These are phyloP conservation scores for Pissodes strobi DNA, from an alignment of 1,140 invertebrate genomes.

Conservation along the genomic window DNA sequence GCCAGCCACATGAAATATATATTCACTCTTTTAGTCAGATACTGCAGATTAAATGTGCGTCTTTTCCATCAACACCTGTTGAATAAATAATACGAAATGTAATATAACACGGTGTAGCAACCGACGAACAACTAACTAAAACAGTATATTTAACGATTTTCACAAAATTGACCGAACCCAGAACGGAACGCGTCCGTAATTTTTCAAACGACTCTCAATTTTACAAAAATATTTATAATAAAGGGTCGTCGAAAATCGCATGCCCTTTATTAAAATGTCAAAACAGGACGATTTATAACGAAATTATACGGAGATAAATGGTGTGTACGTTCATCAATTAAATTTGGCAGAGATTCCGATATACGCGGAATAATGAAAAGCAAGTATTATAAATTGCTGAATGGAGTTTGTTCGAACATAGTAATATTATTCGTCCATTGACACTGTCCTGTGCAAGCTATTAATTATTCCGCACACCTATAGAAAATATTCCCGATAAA, in stretches of 20 bases:
- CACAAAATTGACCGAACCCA: constrained; percentile 23
- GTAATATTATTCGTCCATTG: no score
- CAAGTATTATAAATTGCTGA: constrained; percentile 24
- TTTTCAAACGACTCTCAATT: constrained; percentile 25
- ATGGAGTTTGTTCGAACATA: not conserved
- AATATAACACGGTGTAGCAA: no score
- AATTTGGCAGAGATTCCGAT: constrained; percentile 19
- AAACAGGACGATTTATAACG: constrained; percentile 35
- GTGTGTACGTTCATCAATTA: constrained; percentile 32
- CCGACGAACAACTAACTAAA: not conserved
- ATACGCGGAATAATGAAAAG: constrained; percentile 19
- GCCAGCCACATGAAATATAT: no score
- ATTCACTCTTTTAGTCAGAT: no score
- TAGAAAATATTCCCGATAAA: no score
- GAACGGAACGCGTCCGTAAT: constrained; percentile 4
- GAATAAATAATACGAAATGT: no score
- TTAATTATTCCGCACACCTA: no score
- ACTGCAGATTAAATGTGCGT: no score
- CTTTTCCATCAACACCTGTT: no score
- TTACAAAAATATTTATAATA: constrained; percentile 34
- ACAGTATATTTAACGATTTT: constrained; percentile 24
- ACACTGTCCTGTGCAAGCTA: not conserved
- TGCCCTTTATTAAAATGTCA: constrained; percentile 34
- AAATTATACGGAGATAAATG: constrained; percentile 33
- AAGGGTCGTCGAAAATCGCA: constrained; percentile 15